Base-by-base conservation (phyloP, 1,140 invertebrate species). In the Mactra quadrangularis region DNA sequence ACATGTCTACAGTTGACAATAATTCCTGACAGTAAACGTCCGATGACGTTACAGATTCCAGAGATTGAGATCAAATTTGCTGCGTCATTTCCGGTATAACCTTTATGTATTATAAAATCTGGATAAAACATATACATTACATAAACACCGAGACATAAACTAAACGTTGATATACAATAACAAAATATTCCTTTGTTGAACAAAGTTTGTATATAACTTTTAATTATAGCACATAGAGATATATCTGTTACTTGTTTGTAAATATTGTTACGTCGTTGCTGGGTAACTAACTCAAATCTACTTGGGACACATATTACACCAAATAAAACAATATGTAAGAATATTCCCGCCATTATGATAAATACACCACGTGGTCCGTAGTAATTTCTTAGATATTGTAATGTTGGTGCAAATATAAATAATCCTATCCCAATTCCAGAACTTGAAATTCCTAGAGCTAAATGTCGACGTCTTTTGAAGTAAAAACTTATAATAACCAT, bases 341-440 rank as follows among this genome's bases (percentile, higher is more conserved):
- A 11, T 25, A 83, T 83, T n/a, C 25, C 81, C 15, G 70, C 81
- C 35, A 74, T n/a, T n/a, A 66, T 52, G 3, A 83, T 74, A 35
- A 83, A 83, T 22, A 83, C 64, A n/a, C 81, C 81, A 15, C n/a
- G 17, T n/a, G 25, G 27, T 17, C 81, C 81, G 59, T 83, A 83
- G 11, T 57, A 29, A 33, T 83, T 57, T 25, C 45, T 31, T 3
- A 50, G 22, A 9, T 53, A 3, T 22, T 76, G 59, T 22, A 83
- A 53, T 4, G 62, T 11, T 22, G 72, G 70, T n/a, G 81, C 59
- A 35, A 74, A 66, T 17, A 72, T n/a, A 66, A 72, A 57, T 31
- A 83, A 45, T 22, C 81, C 81, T 1, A 64, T 31, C 4, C 81
- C 71, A 27, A 74, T n/a, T 1, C 81, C 81, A 9, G 71, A 35